These are phyloP conservation scores for Acronicta alni DNA, from an alignment of 2,888 invertebrate genomes.

Conservation along the genomic window DNA sequence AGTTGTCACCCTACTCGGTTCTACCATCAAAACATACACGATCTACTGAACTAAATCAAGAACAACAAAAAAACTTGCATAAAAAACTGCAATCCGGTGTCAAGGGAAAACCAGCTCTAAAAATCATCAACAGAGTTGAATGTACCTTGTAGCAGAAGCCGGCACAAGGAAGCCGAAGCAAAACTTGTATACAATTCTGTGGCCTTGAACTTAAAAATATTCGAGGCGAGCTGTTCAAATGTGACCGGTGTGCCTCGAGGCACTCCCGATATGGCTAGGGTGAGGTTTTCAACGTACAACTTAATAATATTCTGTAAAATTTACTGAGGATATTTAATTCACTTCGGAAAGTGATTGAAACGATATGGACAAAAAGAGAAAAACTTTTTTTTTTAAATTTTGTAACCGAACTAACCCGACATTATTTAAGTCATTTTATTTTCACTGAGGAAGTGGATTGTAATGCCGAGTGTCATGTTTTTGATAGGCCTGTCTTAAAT, in stretches of 20 bases:
- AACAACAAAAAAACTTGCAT: slow-evolving; percentile 53
- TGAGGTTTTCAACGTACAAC: slow-evolving; percentile 66
- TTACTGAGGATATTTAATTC: slow-evolving; percentile 48
- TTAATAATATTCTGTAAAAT: slow-evolving; percentile 58
- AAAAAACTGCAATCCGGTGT: slow-evolving; percentile 51
- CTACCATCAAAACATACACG: slow-evolving; percentile 60
- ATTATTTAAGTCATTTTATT: neutral
- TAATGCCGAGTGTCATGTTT: too few species aligned
- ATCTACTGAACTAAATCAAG: slow-evolving; percentile 63
- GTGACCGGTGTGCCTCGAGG: slow-evolving; percentile 64
- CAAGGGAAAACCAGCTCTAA: slow-evolving; percentile 44
- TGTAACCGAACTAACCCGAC: too few species aligned
- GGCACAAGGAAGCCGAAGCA: slow-evolving; percentile 78
- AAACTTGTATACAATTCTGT: slow-evolving; percentile 75
- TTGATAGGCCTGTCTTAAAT: too few species aligned
- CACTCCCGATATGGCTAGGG: slow-evolving; percentile 69
- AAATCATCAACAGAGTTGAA: slow-evolving; percentile 33
- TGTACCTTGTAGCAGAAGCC: slow-evolving; percentile 49
- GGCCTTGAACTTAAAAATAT: slow-evolving; percentile 82
- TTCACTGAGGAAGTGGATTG: neutral
- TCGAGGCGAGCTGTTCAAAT: slow-evolving; percentile 71
- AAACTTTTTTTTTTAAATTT: too few species aligned
- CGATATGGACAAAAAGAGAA: slow-evolving; percentile 4
- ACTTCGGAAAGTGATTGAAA: slow-evolving; percentile 27
- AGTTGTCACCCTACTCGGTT: slow-evolving; percentile 56